A percentile compares a stretch with the other conserved stretches of the same genome.
Conservation (phyloP, 2,888 invertebrate genomes). For the Tetragnatha montana region DNA sequence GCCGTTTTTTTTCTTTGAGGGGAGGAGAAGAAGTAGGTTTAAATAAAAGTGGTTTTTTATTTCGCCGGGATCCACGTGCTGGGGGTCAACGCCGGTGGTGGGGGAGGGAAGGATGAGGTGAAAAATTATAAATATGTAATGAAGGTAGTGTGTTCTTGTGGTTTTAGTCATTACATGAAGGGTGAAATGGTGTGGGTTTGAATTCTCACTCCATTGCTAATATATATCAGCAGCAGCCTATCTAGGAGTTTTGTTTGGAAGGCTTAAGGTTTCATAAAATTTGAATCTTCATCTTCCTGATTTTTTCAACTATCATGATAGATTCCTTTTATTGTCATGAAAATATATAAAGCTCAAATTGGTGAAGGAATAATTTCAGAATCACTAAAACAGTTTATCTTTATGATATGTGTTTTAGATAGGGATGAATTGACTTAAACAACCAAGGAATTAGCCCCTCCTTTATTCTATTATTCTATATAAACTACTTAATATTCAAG, state of each 20-base stretch:
- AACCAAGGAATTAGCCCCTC: too few species aligned
- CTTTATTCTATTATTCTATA: too few species aligned
- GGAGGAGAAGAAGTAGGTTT: constrained; percentile 40
- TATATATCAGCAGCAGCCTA: neutral
- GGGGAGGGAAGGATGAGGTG: constrained; percentile 4
- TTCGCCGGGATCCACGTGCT: constrained; percentile 40
- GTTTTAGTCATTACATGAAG: constrained; percentile 2
- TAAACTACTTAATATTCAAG: too few species aligned
- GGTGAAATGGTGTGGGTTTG: neutral
- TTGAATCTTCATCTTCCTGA: neutral
- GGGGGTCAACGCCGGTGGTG: constrained; percentile 41
- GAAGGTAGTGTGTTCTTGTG: neutral
- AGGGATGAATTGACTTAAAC: too few species aligned
- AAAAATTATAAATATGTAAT: constrained; percentile 10
- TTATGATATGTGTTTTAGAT: too few species aligned
- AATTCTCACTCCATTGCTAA: neutral
- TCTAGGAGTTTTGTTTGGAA: neutral
- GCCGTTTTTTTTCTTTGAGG: constrained; percentile 38
- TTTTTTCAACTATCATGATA: neutral
- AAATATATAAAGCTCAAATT: neutral
- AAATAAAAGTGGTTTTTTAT: constrained; percentile 52
- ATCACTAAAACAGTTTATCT: too few species aligned
- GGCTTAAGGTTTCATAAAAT: neutral
- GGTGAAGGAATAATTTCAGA: neutral
- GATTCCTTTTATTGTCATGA: neutral